Conservation (phyloP, 1,140 invertebrate genomes). For the Conus betulinus region DNA sequence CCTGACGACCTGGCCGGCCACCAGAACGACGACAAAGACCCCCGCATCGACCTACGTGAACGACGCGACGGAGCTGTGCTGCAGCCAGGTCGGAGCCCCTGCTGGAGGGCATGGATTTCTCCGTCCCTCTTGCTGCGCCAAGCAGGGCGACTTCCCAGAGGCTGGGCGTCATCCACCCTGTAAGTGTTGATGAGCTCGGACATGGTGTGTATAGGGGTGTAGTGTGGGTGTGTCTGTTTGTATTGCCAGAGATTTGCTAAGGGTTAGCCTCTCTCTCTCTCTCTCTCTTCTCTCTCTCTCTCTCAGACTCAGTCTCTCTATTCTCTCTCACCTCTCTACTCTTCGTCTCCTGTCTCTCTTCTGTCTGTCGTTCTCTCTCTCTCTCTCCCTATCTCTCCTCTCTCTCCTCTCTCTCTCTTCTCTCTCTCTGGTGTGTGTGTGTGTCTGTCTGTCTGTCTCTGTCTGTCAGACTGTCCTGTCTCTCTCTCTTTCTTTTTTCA, state of each 20-base stretch:
- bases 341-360: not conserved
- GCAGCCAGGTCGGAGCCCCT: not conserved
- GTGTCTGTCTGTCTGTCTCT: too few species aligned
- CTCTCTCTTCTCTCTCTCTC: too few species aligned
- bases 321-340: not conserved
- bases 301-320: too few species aligned
- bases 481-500: too few species aligned
- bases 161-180: not conserved
- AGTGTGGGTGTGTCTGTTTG: not conserved
- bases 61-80: not conserved
- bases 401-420: too few species aligned
- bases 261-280: too few species aligned
- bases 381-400: not conserved
- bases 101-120: not conserved
- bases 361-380: not conserved
- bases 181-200: not conserved
- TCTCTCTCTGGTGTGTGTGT: too few species aligned
- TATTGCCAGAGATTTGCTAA: not conserved
- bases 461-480: too few species aligned
- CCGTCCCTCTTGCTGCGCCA: not conserved
- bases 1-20: not conserved
- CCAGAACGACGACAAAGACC: not conserved
- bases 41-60: not conserved
- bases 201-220: too few species aligned
- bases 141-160: not conserved